A percentile compares a stretch with the other conserved stretches of the same genome.
Conservation (phyloP, 1,140 invertebrate species). For the Trichoplusia ni region DNA sequence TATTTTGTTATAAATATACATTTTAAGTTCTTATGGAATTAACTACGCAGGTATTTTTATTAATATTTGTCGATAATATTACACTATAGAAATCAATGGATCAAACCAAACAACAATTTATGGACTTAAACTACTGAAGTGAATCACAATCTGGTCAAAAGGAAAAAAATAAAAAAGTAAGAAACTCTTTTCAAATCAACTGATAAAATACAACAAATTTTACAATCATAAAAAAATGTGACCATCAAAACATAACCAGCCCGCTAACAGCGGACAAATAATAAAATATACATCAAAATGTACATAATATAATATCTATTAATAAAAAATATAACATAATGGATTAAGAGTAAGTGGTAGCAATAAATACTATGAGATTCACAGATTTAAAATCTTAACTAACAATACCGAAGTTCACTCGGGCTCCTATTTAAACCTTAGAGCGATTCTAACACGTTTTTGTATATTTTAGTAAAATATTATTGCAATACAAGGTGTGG, state of each 20-base stretch:
- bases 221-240: constrained; percentile 76
- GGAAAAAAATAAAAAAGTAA: constrained; percentile 51
- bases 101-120: constrained; percentile 67
- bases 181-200: constrained; percentile 69
- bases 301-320: constrained; percentile 80
- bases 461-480: constrained; percentile 80
- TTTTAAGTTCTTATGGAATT: constrained; percentile 64
- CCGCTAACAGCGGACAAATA: constrained; percentile 73
- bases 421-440: constrained; percentile 70
- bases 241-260: constrained; percentile 71
- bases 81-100: constrained; percentile 55
- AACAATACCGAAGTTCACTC: constrained; percentile 77
- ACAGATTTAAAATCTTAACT: constrained; percentile 81
- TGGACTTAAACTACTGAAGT: constrained; percentile 60
- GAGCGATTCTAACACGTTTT: constrained; percentile 68
- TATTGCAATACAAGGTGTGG: constrained; percentile 80
- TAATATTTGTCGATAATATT: constrained; percentile 53
- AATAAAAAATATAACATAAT: constrained; percentile 79
- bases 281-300: constrained; percentile 81
- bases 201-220: constrained; percentile 78
- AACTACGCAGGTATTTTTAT: constrained; percentile 58
- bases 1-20: constrained; percentile 74
- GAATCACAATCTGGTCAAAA: constrained; percentile 68
- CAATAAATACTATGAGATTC: constrained; percentile 82
- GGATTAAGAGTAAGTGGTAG: constrained; percentile 76